phyloP scores from a whole-genome alignment of 2,888 invertebrate species.

The Deilephila elpenor region DNA sequence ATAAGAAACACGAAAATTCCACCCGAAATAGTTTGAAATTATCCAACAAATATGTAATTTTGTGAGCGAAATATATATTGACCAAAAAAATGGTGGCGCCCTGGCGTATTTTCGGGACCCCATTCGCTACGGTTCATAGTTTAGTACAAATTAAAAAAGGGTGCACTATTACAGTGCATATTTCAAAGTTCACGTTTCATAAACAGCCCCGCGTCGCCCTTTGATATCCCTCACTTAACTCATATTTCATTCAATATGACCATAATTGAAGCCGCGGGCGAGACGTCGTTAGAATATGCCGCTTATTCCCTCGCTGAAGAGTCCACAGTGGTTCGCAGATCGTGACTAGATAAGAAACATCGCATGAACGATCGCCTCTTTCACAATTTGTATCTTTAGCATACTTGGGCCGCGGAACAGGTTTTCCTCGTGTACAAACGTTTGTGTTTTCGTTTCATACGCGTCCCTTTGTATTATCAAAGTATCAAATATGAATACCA shows the following conservation, averaged over 20 bases:
- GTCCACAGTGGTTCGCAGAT: slow-evolving; percentile 64
- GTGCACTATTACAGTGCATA: slow-evolving; percentile 76
- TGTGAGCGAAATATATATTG: slow-evolving; percentile 60
- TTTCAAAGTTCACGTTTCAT: slow-evolving; percentile 82
- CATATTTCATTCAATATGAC: slow-evolving; percentile 84
- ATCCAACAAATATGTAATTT: slow-evolving; percentile 67
- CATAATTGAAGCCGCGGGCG: slow-evolving; percentile 78
- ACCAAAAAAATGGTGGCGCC: slow-evolving; percentile 40
- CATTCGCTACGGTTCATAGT: slow-evolving; percentile 75
- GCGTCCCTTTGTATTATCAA: slow-evolving; percentile 81
- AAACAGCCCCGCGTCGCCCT: slow-evolving; percentile 79
- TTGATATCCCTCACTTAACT: slow-evolving; percentile 84
- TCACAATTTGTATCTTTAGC: slow-evolving; percentile 84
- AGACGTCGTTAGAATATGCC: slow-evolving; percentile 64
- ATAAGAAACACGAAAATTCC: slow-evolving; percentile 83
- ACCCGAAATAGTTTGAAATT: slow-evolving; percentile 72
- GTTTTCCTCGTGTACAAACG: slow-evolving; percentile 75
- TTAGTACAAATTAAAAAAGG: slow-evolving; percentile 83
- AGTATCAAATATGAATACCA: slow-evolving; percentile 85
- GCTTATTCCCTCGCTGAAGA: slow-evolving; percentile 64
- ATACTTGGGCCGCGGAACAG: slow-evolving; percentile 79
- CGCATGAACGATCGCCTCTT: slow-evolving; percentile 81
- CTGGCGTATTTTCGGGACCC: slow-evolving; percentile 63
- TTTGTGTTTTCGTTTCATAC: slow-evolving; percentile 77
- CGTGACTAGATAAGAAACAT: slow-evolving; percentile 64